Base-by-base conservation (phyloP, 2,888 invertebrate genomes). In the Leucophenga montana region DNA sequence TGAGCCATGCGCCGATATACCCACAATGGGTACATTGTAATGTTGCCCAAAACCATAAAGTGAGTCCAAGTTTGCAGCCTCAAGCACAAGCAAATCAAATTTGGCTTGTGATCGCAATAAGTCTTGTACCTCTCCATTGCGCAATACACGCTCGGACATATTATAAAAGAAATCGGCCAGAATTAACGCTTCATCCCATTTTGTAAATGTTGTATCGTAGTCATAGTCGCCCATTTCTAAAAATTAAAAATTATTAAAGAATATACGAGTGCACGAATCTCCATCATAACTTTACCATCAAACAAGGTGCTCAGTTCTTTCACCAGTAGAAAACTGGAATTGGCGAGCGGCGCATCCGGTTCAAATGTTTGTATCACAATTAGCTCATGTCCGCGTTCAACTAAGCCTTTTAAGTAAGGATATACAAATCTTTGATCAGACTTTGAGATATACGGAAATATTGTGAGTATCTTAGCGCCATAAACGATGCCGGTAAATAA, bases 391-490 rank as follows among this genome's bases (percentile, higher is more conserved):
- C 80, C 80, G 3, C 72, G 70, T 0, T 46, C 27, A 0, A 71
- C 66, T 3, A 80, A 73, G 0, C 57, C 71, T 11, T 62, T 71
- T 13, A 80, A n/a, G 8, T 70, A 82, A 0, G 80, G 80, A n/a
- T 33, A n/a, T 3, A 75, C 79, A 2, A 86, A 66, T 11, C 85
- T 76, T 66, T 82, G 85, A 0, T 83, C 80, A 0, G 86, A 78
- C 0, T 69, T 65, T 0, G 72, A 72, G 0, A 73, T 65, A 57
- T 77, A 85, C 0, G 85, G 68, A 62, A 85, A 82, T 4, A 84
- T 22, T 27, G 77, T 78, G 57, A 84, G 73, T 20, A 84, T 81
- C 20, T 76, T 76, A 1, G 74, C 81, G n/a, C 67, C 56, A 54
- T 73, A 50, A 3, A 8, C 1, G 50, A 50, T 8, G n/a, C 13